These are phyloP conservation scores for Poecilia wingei DNA, from an alignment of 2,797 vertebrate genomes.

Conservation along the genomic window DNA sequence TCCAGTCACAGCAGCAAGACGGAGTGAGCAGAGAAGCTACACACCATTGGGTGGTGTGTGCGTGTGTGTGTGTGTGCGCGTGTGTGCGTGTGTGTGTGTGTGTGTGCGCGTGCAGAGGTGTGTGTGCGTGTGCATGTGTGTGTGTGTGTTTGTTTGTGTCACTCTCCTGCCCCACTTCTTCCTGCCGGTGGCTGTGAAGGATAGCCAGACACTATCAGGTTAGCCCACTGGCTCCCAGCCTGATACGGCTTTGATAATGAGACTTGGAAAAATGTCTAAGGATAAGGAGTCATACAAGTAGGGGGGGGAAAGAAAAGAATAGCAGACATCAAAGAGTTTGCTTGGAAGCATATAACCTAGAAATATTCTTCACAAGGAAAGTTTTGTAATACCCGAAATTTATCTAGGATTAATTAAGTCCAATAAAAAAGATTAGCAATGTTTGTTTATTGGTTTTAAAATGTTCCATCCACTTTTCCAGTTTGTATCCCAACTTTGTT, in stretches of 20 bases:
- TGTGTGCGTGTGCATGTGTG: conserved; percentile 4
- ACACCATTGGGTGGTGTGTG: background rate
- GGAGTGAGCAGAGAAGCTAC: conserved; percentile 13
- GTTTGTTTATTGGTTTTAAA: background rate
- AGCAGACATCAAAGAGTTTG: background rate
- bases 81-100: background rate
- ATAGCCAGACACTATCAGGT: conserved; percentile 54
- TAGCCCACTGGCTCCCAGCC: conserved; percentile 57
- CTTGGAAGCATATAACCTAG: background rate
- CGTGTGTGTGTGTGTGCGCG: conserved; percentile 8
- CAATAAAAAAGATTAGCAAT: background rate
- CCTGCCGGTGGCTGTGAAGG: conserved; percentile 39
- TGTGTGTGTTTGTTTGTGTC: conserved; percentile 3
- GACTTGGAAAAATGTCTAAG: conserved; percentile 36
- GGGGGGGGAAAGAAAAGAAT: conserved; percentile 5
- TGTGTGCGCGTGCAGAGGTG: background rate
- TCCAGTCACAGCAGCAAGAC: conserved; percentile 33
- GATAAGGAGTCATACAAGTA: conserved; percentile 30
- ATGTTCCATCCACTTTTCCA: background rate
- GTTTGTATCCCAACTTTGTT: background rate
- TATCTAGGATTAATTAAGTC: background rate
- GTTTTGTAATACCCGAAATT: background rate
- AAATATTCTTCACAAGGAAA: background rate
- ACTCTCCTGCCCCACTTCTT: conserved; percentile 32
- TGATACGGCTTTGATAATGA: conserved; percentile 59